Conservation (phyloP, 1,140 invertebrate genomes). For the Cecropterus lyciades region DNA sequence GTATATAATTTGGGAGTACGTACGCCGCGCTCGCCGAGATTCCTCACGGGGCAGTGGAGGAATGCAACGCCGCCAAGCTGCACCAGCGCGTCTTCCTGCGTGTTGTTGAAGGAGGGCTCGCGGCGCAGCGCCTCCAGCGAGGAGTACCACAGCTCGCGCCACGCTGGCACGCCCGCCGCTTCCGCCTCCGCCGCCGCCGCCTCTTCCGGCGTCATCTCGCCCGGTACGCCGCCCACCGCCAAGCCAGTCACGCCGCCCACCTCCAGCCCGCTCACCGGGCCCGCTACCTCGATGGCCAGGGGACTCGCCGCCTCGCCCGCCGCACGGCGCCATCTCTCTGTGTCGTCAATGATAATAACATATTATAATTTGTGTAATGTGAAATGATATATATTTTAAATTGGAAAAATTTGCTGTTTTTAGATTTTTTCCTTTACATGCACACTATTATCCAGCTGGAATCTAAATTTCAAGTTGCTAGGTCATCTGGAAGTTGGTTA, state of each 20-base stretch:
- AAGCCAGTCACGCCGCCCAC: conserved; percentile 39
- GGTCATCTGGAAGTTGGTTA: no score
- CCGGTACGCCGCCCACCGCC: neutral
- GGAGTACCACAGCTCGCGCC: conserved; percentile 86
- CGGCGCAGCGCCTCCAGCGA: conserved; percentile 86
- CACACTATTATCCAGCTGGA: no score
- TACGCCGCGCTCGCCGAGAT: conserved; percentile 77
- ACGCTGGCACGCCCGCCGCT: conserved; percentile 76
- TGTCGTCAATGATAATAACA: no score
- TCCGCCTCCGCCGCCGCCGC: conserved; percentile 52
- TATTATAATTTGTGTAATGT: no score
- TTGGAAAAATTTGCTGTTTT: no score
- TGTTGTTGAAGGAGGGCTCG: conserved; percentile 84
- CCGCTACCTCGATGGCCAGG: conserved; percentile 23
- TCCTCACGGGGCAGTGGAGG: conserved; percentile 88
- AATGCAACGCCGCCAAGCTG: conserved; percentile 93
- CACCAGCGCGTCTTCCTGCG: conserved; percentile 88
- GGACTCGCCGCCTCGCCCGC: conserved; percentile 40
- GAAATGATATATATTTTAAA: no score
- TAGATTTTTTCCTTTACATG: no score
- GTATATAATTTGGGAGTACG: neutral
- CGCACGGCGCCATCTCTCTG: conserved; percentile 35
- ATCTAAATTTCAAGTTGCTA: no score
- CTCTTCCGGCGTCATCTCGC: conserved; percentile 36
- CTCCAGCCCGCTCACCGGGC: conserved; percentile 23